Base-by-base conservation (phyloP, 2,888 invertebrate species). In the Ametastegia equiseti region DNA sequence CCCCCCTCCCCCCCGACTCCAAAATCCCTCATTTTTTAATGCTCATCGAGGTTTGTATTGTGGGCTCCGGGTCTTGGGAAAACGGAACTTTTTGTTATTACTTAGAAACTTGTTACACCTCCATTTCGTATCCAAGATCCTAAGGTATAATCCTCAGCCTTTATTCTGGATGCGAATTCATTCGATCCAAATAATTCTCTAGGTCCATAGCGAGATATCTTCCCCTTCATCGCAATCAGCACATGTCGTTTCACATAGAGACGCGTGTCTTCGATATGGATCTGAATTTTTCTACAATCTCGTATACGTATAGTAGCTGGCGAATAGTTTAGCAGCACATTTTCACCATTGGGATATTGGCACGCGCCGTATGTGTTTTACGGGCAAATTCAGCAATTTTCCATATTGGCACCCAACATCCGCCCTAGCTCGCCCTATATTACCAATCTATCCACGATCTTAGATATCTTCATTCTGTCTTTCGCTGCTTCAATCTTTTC, bases 381-480 rank as follows among this genome's bases (percentile, higher is more conserved):
- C 90, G 88, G 88, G 88, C 87, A 86, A 89, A 88, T 90, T 90
- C 90, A 89, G 90, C 90, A 88, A 88, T 90, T 90, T 89, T 90
- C 88, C 89, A 90, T 90, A 90, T 90, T 85, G 87, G 86, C 84
- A 82, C 81, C 36, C 67, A 54, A 60, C 81, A 54, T 39, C 80
- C 80, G 75, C 83, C 15, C 78, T 75, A 47, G 67, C 54, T 13
- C 36, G 19, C 15, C 33, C 75, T 42, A 36, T 54, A 54, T 23
- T n/a, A n/a, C n/a, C n/a, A n/a, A n/a, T 3, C 36, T 50, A 19
- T 33, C n/a, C 57, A 39, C 30, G n/a, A 33, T 75, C 36, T 5
- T 39, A 36, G 36, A 67, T 39, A 39, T 67, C 39, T 23, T 27
- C 36, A 36, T 39, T 33, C 2, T 69, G 39, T 42, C 13, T 42